A percentile compares a stretch with the other conserved stretches of the same genome.
Conservation (phyloP, 2,888 invertebrate genomes). For the Anagyrus pseudococci region DNA sequence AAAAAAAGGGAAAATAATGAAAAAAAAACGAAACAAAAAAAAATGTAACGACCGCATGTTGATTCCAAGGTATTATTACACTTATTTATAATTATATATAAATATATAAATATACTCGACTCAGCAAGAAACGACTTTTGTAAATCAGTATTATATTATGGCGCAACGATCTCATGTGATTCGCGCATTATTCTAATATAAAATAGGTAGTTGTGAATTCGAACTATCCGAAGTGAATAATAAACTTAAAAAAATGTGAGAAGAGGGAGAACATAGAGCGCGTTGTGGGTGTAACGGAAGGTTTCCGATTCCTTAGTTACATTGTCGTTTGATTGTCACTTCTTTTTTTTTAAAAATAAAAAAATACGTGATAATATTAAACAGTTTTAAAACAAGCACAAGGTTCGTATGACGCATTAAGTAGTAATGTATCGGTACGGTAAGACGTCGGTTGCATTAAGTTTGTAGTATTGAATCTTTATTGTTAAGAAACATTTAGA, state of each 20-base stretch:
- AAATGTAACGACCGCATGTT: background rate
- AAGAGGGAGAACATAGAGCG: background rate
- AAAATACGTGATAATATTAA: too few relatives aligned
- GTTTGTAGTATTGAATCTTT: too few relatives aligned
- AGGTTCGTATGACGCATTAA: too few relatives aligned
- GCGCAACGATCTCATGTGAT: constrained; percentile 33
- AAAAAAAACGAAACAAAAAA: background rate
- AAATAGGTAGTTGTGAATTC: constrained; percentile 20
- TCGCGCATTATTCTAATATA: constrained; percentile 32
- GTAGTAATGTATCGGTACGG: too few relatives aligned
- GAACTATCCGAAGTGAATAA: constrained; percentile 7
- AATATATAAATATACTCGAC: constrained; percentile 13
- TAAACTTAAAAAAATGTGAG: constrained; percentile 1
- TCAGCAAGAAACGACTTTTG: constrained; percentile 27
- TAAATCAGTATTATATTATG: constrained; percentile 31
- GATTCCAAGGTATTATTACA: too few relatives aligned
- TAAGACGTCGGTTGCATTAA: too few relatives aligned
- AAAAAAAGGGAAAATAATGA: background rate
- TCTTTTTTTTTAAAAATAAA: background rate
- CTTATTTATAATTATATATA: constrained; percentile 24
- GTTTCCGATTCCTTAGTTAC: constrained; percentile 35
- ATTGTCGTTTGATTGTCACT: background rate
- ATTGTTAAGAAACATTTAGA: too few relatives aligned
- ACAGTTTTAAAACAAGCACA: background rate
- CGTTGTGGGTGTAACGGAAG: constrained; percentile 45